phyloP scores from a whole-genome alignment of 2,888 invertebrate species.

The Drosophila acutilabella region DNA sequence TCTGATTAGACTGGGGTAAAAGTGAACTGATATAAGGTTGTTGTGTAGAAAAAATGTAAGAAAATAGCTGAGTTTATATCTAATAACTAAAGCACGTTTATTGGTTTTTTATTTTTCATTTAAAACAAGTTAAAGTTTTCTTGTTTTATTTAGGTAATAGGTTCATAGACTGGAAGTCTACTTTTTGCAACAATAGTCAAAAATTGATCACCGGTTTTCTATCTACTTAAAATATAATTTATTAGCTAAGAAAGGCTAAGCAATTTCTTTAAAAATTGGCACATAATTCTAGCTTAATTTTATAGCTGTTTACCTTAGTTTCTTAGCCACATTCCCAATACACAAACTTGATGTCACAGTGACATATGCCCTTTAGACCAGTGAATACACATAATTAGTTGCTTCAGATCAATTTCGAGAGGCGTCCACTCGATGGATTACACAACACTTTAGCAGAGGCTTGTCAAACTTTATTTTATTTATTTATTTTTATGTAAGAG shows the following conservation, averaged over 20 bases:
- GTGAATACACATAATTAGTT: conserved; percentile 19
- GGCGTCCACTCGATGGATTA: conserved; percentile 37
- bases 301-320: not conserved
- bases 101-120: no score
- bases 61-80: not conserved
- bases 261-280: no score
- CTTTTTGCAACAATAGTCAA: no score
- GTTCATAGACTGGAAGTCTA: no score
- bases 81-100: no score
- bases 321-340: not conserved
- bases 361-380: conserved; percentile 11
- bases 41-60: not conserved
- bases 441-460: conserved; percentile 46
- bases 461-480: conserved; percentile 19
- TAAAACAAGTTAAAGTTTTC: no score
- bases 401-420: conserved; percentile 17
- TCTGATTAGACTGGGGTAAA: not conserved
- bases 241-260: no score
- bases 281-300: not conserved
- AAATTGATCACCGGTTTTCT: no score
- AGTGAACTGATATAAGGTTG: no score
- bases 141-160: no score
- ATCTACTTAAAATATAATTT: no score
- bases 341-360: not conserved
- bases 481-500: conserved; percentile 59